These are phyloP conservation scores for Proales similis DNA, from an alignment of 1,140 invertebrate genomes.

Conservation along the genomic window DNA sequence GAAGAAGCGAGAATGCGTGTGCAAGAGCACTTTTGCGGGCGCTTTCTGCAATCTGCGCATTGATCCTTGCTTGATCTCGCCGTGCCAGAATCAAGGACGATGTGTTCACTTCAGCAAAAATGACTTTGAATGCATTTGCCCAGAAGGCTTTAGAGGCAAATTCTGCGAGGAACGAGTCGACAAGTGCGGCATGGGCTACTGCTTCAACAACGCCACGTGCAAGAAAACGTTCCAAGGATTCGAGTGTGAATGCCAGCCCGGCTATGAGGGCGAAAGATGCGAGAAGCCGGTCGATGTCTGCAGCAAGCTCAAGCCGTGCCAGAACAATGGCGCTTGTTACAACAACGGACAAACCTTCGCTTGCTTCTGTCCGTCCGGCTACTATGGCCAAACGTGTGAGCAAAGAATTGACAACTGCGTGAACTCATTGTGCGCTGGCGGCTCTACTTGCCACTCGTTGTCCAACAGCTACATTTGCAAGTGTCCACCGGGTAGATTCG, in stretches of 20 bases:
- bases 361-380: constrained; percentile 34
- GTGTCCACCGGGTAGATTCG: constrained; percentile 77
- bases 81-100: constrained; percentile 46
- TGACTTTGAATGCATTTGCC: constrained; percentile 25
- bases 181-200: not conserved
- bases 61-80: constrained; percentile 75
- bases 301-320: constrained; percentile 59
- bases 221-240: constrained; percentile 10
- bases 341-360: constrained; percentile 1
- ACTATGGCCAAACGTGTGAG: constrained; percentile 23
- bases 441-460: constrained; percentile 54
- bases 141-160: constrained; percentile 23
- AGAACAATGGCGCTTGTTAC: constrained; percentile 77
- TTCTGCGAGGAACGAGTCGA: not conserved
- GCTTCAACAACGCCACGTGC: constrained; percentile 14
- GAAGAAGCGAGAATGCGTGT: constrained; percentile 1
- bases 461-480: constrained; percentile 86
- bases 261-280: constrained; percentile 26
- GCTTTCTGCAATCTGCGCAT: constrained; percentile 17
- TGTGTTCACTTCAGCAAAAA: constrained; percentile 9
- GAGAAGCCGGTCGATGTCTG: constrained; percentile 13
- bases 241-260: constrained; percentile 16
- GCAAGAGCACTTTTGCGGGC: constrained; percentile 14
- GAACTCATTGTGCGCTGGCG: not conserved
- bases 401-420: constrained; percentile 4